phyloP scores from a whole-genome alignment of 2,113 vertebrate genomes.

The Nycticebus coucang region DNA sequence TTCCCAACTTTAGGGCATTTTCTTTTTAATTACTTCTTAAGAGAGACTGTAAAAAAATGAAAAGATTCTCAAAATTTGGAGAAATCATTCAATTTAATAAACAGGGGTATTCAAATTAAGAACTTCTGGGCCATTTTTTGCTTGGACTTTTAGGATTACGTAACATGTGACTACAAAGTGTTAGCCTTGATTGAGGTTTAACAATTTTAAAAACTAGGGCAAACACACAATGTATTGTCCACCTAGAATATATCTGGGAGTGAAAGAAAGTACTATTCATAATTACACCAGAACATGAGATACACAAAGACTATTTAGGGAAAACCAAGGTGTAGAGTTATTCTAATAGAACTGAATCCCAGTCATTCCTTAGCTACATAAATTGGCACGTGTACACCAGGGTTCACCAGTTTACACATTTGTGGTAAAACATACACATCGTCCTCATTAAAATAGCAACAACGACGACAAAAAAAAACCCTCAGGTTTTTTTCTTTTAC shows the following conservation, averaged over 20 bases:
- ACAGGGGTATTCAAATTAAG: not conserved
- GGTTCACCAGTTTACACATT: not conserved
- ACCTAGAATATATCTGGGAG: not conserved
- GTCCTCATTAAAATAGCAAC: not conserved
- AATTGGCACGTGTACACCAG: not conserved
- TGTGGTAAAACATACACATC: not conserved
- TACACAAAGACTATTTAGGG: not conserved
- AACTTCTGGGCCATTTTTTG: slow-evolving; percentile 4
- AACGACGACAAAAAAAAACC: not conserved
- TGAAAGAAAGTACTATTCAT: not conserved
- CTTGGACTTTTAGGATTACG: not conserved
- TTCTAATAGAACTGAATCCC: not conserved
- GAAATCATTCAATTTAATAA: slow-evolving; percentile 46
- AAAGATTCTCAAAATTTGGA: not conserved
- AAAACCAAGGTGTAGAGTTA: not conserved
- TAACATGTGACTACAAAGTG: not conserved
- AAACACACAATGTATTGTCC: not conserved
- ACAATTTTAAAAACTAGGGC: not conserved
- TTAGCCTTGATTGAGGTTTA: not conserved
- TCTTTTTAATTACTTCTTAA: slow-evolving; percentile 49
- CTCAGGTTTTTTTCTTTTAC: not conserved
- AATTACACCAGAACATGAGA: not conserved
- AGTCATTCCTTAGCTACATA: not conserved
- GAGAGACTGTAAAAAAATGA: not conserved
- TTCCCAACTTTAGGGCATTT: slow-evolving; percentile 56